phyloP scores from a whole-genome alignment of 1,140 invertebrate genomes.

The Sitobion miscanthi region DNA sequence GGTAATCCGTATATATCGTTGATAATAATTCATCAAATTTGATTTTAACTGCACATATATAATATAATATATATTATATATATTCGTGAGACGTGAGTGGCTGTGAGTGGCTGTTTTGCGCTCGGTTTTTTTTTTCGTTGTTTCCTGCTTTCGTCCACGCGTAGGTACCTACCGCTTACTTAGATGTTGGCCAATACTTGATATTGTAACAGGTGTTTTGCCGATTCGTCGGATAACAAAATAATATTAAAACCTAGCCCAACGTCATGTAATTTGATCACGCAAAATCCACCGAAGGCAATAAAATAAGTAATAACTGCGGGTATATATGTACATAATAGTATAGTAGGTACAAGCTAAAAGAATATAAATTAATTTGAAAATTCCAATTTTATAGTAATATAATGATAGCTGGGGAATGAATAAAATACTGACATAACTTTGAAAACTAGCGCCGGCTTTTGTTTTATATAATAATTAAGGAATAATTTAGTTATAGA shows the following conservation, averaged over 20 bases:
- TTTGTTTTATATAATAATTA: not conserved
- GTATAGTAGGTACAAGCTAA: not conserved
- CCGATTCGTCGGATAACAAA: not conserved
- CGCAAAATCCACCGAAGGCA: not conserved
- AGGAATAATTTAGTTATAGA: not conserved
- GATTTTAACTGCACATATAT: not conserved
- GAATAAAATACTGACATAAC: not conserved
- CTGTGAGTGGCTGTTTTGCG: not conserved
- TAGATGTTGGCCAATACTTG: not conserved
- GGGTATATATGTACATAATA: not conserved
- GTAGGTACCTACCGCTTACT: not conserved
- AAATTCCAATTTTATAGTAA: not conserved
- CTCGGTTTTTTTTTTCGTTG: not conserved
- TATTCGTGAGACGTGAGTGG: not conserved
- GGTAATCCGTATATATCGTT: not conserved
- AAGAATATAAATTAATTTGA: not conserved
- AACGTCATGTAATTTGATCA: constrained; percentile 29
- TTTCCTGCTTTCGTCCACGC: constrained; percentile 15
- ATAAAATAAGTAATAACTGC: not conserved
- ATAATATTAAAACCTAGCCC: not conserved
- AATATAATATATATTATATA: not conserved
- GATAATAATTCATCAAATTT: constrained; percentile 19
- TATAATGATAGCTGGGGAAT: not conserved
- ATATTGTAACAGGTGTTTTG: constrained; percentile 12
- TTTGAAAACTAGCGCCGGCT: not conserved